Evolutionary conservation across 2,888 invertebrate genomes (phyloP).

Genomic region (Eupithecia abbreviata): DNA sequence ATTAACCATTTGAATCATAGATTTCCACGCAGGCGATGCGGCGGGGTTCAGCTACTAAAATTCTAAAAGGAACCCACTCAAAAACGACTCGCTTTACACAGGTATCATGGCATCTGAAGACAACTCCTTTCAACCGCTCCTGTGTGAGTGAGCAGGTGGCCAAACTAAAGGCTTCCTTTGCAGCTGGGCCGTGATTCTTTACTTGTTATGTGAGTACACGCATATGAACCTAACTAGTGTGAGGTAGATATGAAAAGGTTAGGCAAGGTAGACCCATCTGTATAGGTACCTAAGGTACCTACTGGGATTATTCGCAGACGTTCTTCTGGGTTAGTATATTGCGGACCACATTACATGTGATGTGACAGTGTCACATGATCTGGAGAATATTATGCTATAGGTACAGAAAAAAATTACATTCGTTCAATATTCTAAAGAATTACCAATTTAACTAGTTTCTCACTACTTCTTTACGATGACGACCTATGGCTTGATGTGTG

Average conservation of each 20-base stretch:
- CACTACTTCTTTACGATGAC: too few species aligned
- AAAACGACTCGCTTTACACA: background rate
- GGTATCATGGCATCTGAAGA: background rate
- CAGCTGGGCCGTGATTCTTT: constrained; percentile 32
- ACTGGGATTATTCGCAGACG: background rate
- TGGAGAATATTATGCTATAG: too few species aligned
- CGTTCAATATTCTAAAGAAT: too few species aligned
- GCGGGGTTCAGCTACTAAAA: background rate
- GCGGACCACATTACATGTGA: too few species aligned
- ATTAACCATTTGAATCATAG: too few species aligned
- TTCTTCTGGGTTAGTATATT: background rate
- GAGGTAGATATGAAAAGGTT: background rate
- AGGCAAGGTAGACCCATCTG: background rate
- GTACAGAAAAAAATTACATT: too few species aligned
- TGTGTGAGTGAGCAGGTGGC: constrained; percentile 35
- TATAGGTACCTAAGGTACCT: background rate
- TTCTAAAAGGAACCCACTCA: background rate
- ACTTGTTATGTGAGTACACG: constrained; percentile 11
- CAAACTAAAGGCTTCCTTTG: constrained; percentile 29
- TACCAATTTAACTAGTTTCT: too few species aligned
- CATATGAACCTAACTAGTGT: background rate
- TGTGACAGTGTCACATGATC: too few species aligned
- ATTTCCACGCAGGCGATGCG: too few species aligned
- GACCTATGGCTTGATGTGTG: too few species aligned
- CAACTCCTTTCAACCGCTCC: constrained; percentile 19